Evolutionary conservation across 2,113 vertebrate genomes (phyloP).

Genomic region (Phoxinus phoxinus): DNA sequence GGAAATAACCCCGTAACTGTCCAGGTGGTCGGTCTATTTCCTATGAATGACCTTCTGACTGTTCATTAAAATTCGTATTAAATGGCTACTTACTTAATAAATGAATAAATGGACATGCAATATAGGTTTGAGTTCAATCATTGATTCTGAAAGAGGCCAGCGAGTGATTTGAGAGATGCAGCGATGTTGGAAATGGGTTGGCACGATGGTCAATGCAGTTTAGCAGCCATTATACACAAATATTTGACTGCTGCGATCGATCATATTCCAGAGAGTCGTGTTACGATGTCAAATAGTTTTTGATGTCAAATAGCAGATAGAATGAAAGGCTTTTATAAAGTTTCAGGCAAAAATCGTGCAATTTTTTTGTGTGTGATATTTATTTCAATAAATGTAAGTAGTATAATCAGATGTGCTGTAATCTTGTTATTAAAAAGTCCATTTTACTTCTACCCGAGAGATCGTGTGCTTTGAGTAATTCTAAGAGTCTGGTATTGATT

Average conservation of each 20-base stretch:
- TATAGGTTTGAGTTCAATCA: not conserved
- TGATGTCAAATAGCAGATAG: not conserved
- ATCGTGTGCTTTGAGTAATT: not conserved
- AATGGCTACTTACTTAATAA: not conserved
- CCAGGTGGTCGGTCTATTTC: not conserved
- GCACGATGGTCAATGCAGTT: not conserved
- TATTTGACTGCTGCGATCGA: not conserved
- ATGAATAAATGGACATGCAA: not conserved
- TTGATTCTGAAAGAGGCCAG: not conserved
- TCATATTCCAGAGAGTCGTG: not conserved
- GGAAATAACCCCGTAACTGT: not conserved
- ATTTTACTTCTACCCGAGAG: not conserved
- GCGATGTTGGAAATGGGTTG: not conserved
- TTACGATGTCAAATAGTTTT: not conserved
- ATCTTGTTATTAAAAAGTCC: slow-evolving; percentile 18
- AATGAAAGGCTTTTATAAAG: not conserved
- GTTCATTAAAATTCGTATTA: not conserved
- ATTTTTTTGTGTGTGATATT: not conserved
- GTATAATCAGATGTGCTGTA: not conserved
- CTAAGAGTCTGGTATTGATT: slow-evolving; percentile 19
- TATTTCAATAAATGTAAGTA: not conserved
- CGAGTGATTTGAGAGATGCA: not conserved
- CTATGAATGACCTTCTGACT: not conserved
- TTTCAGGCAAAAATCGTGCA: not conserved
- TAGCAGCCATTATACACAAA: not conserved